Percentiles rank a stretch among this genome's conserved stretches.
These are phyloP conservation scores for Idaea aversata DNA, from an alignment of 2,888 invertebrate genomes.

Conservation along the genomic window DNA sequence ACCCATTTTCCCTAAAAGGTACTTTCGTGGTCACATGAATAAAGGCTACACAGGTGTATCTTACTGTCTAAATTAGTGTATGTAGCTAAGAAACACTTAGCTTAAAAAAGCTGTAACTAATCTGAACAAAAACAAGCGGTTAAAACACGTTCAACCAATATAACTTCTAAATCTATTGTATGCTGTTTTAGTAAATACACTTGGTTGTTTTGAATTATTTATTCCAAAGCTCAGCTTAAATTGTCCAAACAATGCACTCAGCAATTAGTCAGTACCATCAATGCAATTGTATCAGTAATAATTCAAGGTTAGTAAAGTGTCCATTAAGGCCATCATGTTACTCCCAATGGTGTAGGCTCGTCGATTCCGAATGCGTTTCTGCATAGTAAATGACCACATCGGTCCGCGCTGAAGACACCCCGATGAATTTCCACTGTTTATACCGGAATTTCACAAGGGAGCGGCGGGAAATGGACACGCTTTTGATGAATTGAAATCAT, in stretches of 20 bases:
- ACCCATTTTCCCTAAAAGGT: not conserved
- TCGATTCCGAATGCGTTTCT: conserved; percentile 50
- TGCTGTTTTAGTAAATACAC: too few species aligned
- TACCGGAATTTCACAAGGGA: conserved; percentile 24
- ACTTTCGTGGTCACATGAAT: not conserved
- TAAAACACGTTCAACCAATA: too few species aligned
- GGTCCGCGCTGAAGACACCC: conserved; percentile 41
- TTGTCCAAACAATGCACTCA: not conserved
- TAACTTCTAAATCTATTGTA: too few species aligned
- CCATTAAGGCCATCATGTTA: conserved; percentile 11
- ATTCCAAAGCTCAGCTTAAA: not conserved
- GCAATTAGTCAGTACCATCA: not conserved
- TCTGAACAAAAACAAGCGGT: too few species aligned
- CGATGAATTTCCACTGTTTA: conserved; percentile 34
- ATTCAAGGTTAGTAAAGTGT: conserved; percentile 3
- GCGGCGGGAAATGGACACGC: not conserved
- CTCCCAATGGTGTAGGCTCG: conserved; percentile 33
- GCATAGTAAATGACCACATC: conserved; percentile 54
- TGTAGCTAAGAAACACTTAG: not conserved
- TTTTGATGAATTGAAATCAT: not conserved
- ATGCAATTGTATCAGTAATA: conserved; percentile 2
- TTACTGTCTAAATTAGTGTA: not conserved
- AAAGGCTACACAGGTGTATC: not conserved
- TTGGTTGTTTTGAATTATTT: not conserved
- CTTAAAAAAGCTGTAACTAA: too few species aligned